Percentiles rank a stretch among this genome's conserved stretches.
phyloP scores from a whole-genome alignment of 2,888 invertebrate species.

The Zeuzera pyrina region DNA sequence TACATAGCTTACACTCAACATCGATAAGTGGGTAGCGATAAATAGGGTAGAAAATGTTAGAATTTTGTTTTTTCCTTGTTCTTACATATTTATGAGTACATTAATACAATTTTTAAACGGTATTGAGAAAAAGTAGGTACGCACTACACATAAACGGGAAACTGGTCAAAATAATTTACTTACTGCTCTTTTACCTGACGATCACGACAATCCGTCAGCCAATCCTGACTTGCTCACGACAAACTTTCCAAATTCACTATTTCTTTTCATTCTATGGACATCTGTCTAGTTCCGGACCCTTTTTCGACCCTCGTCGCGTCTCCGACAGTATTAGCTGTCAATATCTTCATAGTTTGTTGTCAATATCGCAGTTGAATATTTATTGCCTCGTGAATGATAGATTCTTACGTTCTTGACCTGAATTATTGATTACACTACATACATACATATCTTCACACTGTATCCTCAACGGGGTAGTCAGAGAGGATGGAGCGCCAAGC shows the following conservation, averaged over 20 bases:
- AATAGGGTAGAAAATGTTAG: too few relatives aligned
- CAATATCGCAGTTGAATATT: conserved; percentile 33
- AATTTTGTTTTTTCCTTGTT: too few relatives aligned
- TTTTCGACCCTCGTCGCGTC: conserved; percentile 52
- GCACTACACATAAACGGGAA: too few relatives aligned
- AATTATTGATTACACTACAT: too few relatives aligned
- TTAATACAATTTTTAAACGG: too few relatives aligned
- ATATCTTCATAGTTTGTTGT: conserved; percentile 52
- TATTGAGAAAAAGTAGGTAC: too few relatives aligned
- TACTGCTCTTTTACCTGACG: neutral
- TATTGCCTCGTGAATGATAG: conserved; percentile 14
- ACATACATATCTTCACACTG: too few relatives aligned
- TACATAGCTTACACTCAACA: too few relatives aligned
- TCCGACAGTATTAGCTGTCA: conserved; percentile 50
- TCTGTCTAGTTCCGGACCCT: conserved; percentile 51
- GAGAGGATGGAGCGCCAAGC: too few relatives aligned
- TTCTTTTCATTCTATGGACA: conserved; percentile 48
- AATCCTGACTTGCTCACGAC: conserved; percentile 5
- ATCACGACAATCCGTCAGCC: neutral
- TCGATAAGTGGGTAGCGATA: too few relatives aligned
- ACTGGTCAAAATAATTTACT: neutral
- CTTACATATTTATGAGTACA: too few relatives aligned
- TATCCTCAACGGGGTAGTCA: too few relatives aligned
- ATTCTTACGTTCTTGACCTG: neutral
- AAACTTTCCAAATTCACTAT: conserved; percentile 25